Conservation (phyloP, 2,888 invertebrate species). For the Athrips mouffetella region DNA sequence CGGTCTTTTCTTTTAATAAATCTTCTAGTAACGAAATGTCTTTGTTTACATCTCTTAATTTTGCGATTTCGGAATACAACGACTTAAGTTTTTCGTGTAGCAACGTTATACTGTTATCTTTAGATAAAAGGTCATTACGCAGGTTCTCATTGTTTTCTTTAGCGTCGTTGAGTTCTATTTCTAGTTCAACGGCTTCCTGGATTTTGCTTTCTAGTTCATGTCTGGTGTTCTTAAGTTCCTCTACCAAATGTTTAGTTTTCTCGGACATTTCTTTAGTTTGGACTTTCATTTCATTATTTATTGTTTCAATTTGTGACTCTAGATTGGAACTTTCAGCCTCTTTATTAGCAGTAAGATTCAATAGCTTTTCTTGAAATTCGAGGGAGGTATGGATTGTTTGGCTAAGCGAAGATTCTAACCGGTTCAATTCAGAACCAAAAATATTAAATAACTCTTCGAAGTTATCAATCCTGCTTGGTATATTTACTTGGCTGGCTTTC, state of each 20-base stretch:
- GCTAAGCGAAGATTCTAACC: background rate
- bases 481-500: background rate
- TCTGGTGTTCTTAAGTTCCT: conserved; percentile 22
- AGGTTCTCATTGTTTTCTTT: conserved; percentile 26
- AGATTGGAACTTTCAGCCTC: conserved; percentile 3
- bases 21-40: conserved; percentile 14
- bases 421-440: background rate
- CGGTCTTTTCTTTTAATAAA: conserved; percentile 29
- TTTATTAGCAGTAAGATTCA: background rate
- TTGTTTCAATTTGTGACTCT: background rate
- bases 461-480: background rate
- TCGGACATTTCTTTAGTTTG: conserved; percentile 16
- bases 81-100: conserved; percentile 23
- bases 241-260: conserved; percentile 16
- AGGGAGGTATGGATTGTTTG: background rate
- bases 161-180: conserved; percentile 23
- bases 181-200: conserved; percentile 21
- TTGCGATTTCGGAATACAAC: conserved; percentile 19
- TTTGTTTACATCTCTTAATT: conserved; percentile 1
- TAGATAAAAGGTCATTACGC: conserved; percentile 20
- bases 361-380: background rate
- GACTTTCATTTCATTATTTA: background rate
- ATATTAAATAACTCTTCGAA: conserved; percentile 13
- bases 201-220: conserved; percentile 22
- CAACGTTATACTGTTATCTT: conserved; percentile 25